Percentiles rank a stretch among this genome's conserved stretches.
phyloP scores from a whole-genome alignment of 2,888 invertebrate genomes.

The Drosophila picticornis region DNA sequence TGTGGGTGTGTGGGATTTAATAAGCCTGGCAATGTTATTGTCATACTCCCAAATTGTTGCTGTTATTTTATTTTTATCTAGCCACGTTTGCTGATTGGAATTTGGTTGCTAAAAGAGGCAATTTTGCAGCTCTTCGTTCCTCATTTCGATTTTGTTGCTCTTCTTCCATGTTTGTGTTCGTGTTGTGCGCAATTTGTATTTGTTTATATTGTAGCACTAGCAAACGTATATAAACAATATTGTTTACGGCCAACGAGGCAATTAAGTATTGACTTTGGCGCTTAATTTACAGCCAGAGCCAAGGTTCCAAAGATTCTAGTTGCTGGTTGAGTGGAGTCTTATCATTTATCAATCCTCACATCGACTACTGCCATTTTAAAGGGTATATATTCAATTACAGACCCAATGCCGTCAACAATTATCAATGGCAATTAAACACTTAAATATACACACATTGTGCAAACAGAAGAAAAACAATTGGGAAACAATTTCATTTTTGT shows the following conservation, averaged over 20 bases:
- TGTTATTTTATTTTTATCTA: constrained; percentile 13
- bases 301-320: not conserved
- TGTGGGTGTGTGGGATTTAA: constrained; percentile 5
- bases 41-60: constrained; percentile 18
- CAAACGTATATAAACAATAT: constrained; percentile 48
- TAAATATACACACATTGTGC: not conserved
- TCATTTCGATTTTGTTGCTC: not conserved
- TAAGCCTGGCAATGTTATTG: constrained; percentile 7
- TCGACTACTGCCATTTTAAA: not conserved
- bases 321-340: not conserved
- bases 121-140: constrained; percentile 3
- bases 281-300: constrained; percentile 41
- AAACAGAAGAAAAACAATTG: not conserved
- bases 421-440: constrained; percentile 14
- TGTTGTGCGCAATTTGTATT: constrained; percentile 28
- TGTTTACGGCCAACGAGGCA: constrained; percentile 44
- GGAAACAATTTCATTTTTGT: not conserved
- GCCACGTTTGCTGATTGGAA: constrained; percentile 32
- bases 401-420: not conserved
- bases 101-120: constrained; percentile 14
- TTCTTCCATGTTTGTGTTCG: not conserved
- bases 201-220: constrained; percentile 36
- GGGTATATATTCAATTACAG: not conserved
- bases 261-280: constrained; percentile 57
- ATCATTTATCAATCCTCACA: constrained; percentile 21